Conservation (phyloP, 2,113 vertebrate genomes). For the Oryctolagus cuniculus region DNA sequence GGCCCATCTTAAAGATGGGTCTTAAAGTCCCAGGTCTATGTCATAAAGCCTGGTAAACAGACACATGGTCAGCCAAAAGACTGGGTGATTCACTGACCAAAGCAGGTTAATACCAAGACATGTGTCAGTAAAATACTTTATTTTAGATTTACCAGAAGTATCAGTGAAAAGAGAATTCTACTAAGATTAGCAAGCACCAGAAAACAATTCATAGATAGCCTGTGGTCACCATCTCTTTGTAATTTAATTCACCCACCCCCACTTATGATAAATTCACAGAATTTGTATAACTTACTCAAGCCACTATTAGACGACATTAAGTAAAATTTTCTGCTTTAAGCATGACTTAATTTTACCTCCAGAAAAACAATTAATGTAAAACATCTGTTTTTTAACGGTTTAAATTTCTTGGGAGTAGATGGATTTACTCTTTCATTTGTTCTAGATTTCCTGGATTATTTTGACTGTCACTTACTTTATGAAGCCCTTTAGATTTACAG, state of each 20-base stretch:
- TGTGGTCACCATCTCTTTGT: neutral
- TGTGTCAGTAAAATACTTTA: neutral
- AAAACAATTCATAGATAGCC: neutral
- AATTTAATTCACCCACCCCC: neutral
- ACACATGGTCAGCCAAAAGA: neutral
- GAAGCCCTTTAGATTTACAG: constrained; percentile 69
- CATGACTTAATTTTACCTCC: constrained; percentile 62
- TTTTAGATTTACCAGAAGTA: neutral
- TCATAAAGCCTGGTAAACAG: neutral
- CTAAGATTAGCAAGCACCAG: neutral
- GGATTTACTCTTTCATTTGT: constrained; percentile 69
- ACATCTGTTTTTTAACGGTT: constrained; percentile 72
- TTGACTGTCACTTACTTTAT: constrained; percentile 73
- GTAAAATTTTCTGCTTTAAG: constrained; percentile 31
- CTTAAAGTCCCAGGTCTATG: too few species aligned
- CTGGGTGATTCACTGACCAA: neutral
- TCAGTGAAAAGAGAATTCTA: neutral
- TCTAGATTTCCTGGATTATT: constrained; percentile 80
- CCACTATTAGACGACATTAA: neutral
- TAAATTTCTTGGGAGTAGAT: constrained; percentile 68
- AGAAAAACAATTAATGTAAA: constrained; percentile 79
- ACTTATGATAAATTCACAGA: neutral
- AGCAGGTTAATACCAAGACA: neutral
- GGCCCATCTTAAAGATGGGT: too few species aligned
- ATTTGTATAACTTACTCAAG: neutral